Evolutionary conservation across 2,113 vertebrate species (phyloP).

Genomic region (Coptodon rendalli): DNA sequence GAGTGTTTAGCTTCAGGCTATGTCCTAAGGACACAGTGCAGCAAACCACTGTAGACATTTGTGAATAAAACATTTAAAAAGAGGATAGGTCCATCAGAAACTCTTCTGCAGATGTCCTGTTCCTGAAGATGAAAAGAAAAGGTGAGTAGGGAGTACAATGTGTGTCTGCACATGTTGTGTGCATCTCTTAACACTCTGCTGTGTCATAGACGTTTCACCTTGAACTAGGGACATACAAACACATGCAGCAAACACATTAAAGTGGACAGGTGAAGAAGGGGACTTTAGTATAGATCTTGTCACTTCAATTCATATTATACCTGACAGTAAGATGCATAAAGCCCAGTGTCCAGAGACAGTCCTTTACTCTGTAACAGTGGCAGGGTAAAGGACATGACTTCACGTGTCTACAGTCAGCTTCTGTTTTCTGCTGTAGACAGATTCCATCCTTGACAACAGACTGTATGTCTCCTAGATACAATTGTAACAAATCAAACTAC

Average conservation of each 20-base stretch:
- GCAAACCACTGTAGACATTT: conserved; percentile 77
- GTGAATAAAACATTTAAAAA: conserved; percentile 82
- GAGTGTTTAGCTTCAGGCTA: conserved; percentile 79
- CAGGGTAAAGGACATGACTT: conserved; percentile 21
- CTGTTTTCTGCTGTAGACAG: conserved; percentile 3
- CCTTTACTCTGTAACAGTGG: conserved; percentile 31
- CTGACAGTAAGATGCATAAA: conserved; percentile 49
- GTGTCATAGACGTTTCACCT: conserved; percentile 65
- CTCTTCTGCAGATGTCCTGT: conserved; percentile 51
- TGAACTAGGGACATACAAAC: conserved; percentile 21
- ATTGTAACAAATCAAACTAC: not conserved
- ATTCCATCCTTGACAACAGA: conserved; percentile 12
- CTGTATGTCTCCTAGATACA: not conserved
- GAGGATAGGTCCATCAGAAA: conserved; percentile 64
- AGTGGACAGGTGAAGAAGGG: conserved; percentile 52
- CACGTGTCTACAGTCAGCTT: not conserved
- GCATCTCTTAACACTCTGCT: conserved; percentile 38
- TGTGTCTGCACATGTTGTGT: conserved; percentile 6
- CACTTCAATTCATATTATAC: conserved; percentile 53
- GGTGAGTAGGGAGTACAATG: not conserved
- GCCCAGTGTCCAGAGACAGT: conserved; percentile 35
- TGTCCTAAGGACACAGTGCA: conserved; percentile 75
- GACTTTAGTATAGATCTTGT: conserved; percentile 43
- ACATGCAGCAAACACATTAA: conserved; percentile 34
- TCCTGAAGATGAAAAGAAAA: conserved; percentile 35